Evolutionary conservation across 1,140 invertebrate species (phyloP).

Genomic region (Asbolus verrucosus): DNA sequence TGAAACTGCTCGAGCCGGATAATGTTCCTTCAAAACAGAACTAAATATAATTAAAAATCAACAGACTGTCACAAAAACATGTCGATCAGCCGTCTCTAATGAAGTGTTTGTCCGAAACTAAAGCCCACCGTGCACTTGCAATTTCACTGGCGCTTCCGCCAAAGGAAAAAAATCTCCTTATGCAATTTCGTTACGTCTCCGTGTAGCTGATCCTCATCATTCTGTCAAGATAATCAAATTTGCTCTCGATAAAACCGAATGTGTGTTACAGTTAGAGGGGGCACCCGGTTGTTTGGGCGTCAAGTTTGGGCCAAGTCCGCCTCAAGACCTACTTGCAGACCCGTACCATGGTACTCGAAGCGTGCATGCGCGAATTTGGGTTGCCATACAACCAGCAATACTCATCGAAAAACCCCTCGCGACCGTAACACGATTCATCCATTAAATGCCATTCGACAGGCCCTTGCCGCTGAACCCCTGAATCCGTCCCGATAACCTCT

Average conservation of each 20-base stretch:
- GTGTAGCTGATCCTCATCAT: slow-evolving; percentile 10
- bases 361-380: slow-evolving; percentile 40
- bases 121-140: not conserved
- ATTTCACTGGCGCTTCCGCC: slow-evolving; percentile 7
- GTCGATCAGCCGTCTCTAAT: no score
- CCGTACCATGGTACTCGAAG: slow-evolving; percentile 28
- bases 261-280: slow-evolving; percentile 44
- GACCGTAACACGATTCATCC: slow-evolving; percentile 16
- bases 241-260: slow-evolving; percentile 44
- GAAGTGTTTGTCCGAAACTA: not conserved
- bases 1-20: no score
- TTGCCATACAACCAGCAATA: slow-evolving; percentile 32
- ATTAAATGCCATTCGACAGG: slow-evolving; percentile 22
- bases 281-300: slow-evolving; percentile 43
- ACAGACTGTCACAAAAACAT: no score
- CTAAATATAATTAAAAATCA: no score
- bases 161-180: slow-evolving; percentile 39
- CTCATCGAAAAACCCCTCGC: slow-evolving; percentile 4
- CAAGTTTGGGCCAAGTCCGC: slow-evolving; percentile 50
- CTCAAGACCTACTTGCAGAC: slow-evolving; percentile 48
- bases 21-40: no score
- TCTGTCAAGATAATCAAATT: slow-evolving; percentile 43
- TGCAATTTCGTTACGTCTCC: slow-evolving; percentile 40
- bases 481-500: slow-evolving; percentile 25
- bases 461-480: slow-evolving; percentile 13